These are phyloP conservation scores for Suricata suricatta DNA, from an alignment of 2,113 vertebrate genomes.

Conservation along the genomic window DNA sequence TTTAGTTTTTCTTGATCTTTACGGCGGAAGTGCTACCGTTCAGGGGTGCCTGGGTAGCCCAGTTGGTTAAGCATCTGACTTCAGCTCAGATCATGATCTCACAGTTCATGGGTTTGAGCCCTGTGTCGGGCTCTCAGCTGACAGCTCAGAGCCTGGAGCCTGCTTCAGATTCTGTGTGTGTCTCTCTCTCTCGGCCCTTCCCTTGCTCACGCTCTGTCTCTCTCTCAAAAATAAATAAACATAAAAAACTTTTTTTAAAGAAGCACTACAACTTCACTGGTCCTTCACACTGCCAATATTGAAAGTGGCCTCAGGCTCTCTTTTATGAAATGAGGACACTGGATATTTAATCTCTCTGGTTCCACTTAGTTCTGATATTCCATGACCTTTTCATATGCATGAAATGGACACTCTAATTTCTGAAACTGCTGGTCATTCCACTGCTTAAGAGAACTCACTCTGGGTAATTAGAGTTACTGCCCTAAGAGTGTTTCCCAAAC, in stretches of 20 bases:
- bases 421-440: neutral
- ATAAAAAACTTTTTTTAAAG: neutral
- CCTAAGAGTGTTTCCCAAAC: neutral
- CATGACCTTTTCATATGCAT: neutral
- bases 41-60: neutral
- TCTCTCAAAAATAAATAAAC: too few relatives aligned
- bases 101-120: too few relatives aligned
- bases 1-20: neutral
- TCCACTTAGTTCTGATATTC: neutral
- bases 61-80: too few relatives aligned
- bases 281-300: neutral
- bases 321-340: neutral
- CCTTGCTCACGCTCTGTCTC: too few relatives aligned
- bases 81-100: too few relatives aligned
- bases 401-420: neutral
- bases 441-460: neutral
- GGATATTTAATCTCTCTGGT: neutral
- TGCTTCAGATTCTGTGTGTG: too few relatives aligned
- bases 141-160: too few relatives aligned
- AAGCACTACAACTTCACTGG: neutral
- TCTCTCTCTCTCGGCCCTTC: too few relatives aligned
- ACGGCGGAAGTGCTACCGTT: neutral
- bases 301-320: neutral
- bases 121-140: too few relatives aligned
- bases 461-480: neutral